Evolutionary conservation across 2,797 vertebrate genomes (phyloP), one percentile per base, ranked within the genome.

Genomic region (Dallia pectoralis): DNA sequence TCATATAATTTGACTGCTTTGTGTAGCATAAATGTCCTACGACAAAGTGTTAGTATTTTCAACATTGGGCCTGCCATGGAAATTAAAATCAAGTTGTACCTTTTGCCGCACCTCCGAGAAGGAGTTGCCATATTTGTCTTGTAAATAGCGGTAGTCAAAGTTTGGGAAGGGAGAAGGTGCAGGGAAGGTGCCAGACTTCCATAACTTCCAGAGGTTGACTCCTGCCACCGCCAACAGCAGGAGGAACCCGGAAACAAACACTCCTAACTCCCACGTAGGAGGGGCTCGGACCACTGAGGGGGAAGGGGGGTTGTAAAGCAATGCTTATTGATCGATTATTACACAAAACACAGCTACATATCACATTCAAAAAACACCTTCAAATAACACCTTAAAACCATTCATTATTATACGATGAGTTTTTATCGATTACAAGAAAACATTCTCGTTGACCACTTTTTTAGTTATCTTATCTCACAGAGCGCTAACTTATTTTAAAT

Each of bases 121-220:
- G 1, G 91, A 93, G 2, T 88, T 94, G 18, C 97, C 97, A 51
- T 99, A 99, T 86, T 99, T 99, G 76, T 96, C 94, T 88, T 97
- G 94, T 64, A 99, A 94, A 87, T 98, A 98, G 9, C 95, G 93
- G 86, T 97, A 97, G 90, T 99, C 95, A 5, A 98, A 99, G 91
- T 99, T 99, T 1, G 97, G 97, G 85, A 97, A 99, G 0, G 98
- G 98, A 0, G 97, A 98, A 0, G 97, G 97, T 0, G 94, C 89
- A 0, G 98, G 96, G 84, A 97, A 99, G 66, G 90, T 92, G 14
- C 97, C 97, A 0, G 97, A 98, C 29, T 94, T 96, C 95, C 95
- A 98, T 56, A 99, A 89, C 84, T 95, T 98, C 98, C 98, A 99
- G 80, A 99, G 94, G 88, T 97, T 99, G 82, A 97, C 71, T 1